Base-by-base conservation (phyloP, 2,888 invertebrate genomes). In the Erpobdella octoculata region DNA sequence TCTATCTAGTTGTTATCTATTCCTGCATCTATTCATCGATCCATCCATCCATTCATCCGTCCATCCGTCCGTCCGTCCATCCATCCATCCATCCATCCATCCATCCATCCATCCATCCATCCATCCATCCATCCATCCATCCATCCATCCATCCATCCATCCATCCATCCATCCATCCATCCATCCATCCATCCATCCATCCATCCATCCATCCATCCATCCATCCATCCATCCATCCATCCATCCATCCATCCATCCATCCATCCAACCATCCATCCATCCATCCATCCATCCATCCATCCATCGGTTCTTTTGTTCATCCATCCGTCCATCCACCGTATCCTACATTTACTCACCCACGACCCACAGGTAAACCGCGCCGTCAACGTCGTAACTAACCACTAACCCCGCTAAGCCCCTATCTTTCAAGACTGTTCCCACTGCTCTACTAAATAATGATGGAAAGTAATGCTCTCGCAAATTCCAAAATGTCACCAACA, bases 141-240 rank as follows among this genome's bases (percentile, higher is more conserved):
- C 61, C 61, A 61, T 61, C 33, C 61, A 61, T 61, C 12, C 61
- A 61, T 61, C 25, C 61, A 61, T 61, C 12, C 61, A 61, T 61
- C 61, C 61, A 61, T 61, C 61, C 61, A 61, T 61, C 61, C 61
- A 61, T 61, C 61, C 61, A 61, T 61, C 61, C 61, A 61, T 61
- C 33, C 61, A 61, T 61, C 33, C 61, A 61, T 61, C 33, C 61
- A 61, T 61, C 33, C 61, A 61, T 61, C 33, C 61, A 61, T 61
- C 33, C 61, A 61, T 61, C 33, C 61, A 61, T 61, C 33, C 61
- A 61, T 61, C 33, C 61, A 61, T 61, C 33, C 61, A 61, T 61
- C 33, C 61, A 61, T 61, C 33, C 61, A 61, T 61, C 33, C 61
- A 61, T 61, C 33, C 61, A 61, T 61, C 33, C 61, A 61, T 61